Base-by-base conservation (phyloP, 2,888 invertebrate genomes). In the Acanthococcus lagerstroemiae region DNA sequence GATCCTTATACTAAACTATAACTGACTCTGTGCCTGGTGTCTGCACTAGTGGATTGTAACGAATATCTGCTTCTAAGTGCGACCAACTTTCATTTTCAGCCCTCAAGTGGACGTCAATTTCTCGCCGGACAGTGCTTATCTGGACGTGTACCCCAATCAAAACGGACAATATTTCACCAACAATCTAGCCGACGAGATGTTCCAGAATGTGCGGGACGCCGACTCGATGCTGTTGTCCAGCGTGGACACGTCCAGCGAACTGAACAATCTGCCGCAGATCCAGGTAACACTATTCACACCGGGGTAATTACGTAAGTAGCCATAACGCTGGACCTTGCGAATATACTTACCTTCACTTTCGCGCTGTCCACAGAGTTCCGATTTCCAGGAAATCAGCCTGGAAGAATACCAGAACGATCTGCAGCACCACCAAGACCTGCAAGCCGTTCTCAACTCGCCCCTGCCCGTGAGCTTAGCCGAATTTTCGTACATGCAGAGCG, bases 391-490 rank as follows among this genome's bases (percentile, higher is more conserved):
- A 61, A 78, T 79, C 30, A 72, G 72, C 15, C 72, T 79, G 17
- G 79, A 79, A 68, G 79, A 78, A 69, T 78, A 78, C 68, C 78
- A 77, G 58, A 74, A 76, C 6, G 68, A 72, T 55, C 70, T 69
- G 37, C 78, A 78, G 57, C 81, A 81, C 72, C 86, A 85, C 74
- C 83, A 86, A 68, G 84, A 87, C 70, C 79, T 88, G 12, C 88
- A 88, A 74, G 86, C 87, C 1, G 84, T 88, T 24, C 79, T 88
- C 25, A 86, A 88, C 75, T 88, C 87, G 17, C 88, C 86, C 0
- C 76, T 89, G 55, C 88, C 88, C 2, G 88, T 89, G 77, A 86
- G 87, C 67, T 76, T 87, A 71, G 88, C 90, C 22, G 88, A 90
- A 76, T 88, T 90, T 46, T 58, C 68, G 4, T 68, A 68, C 48